Percentiles rank a stretch among this genome's conserved stretches.
Evolutionary conservation across 2,797 vertebrate species (phyloP).

Genomic region (Yasuhikotakia modesta): DNA sequence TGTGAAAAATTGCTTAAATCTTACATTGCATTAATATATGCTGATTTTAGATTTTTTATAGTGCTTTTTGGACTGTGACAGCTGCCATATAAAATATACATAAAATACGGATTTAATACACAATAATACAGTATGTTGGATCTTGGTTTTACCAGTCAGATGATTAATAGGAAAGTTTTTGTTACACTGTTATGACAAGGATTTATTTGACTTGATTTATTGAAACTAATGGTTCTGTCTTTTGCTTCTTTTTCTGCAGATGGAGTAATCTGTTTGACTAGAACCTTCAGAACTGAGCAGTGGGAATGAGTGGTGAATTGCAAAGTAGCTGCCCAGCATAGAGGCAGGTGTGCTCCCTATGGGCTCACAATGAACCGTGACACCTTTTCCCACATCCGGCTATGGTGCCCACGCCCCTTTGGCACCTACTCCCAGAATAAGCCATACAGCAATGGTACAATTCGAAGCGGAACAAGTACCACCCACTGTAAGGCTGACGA

Average conservation of each 20-base stretch:
- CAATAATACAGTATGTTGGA: too few relatives aligned
- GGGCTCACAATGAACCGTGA: conserved; percentile 86
- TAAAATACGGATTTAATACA: too few relatives aligned
- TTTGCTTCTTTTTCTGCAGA: conserved; percentile 27
- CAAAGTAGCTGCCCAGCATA: conserved; percentile 71
- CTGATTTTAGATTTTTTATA: too few relatives aligned
- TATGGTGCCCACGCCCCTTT: conserved; percentile 94
- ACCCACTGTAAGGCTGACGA: conserved; percentile 73
- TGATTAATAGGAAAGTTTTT: too few relatives aligned
- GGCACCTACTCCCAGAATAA: conserved; percentile 93
- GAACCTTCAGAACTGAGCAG: conserved; percentile 53
- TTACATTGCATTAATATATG: neutral
- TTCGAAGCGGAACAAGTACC: conserved; percentile 63
- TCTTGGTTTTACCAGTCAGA: too few relatives aligned
- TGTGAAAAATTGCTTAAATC: neutral
- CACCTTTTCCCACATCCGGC: conserved; percentile 89
- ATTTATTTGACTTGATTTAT: neutral
- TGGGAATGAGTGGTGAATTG: conserved; percentile 68
- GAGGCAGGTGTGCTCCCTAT: conserved; percentile 71
- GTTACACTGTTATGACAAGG: neutral
- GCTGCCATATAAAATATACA: too few relatives aligned
- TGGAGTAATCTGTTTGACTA: conserved; percentile 44
- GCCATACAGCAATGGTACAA: conserved; percentile 73
- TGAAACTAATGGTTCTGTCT: neutral
- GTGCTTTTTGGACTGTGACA: too few relatives aligned